Evolutionary conservation across 2,113 vertebrate genomes (phyloP).

Genomic region (Thamnophis sirtalis): DNA sequence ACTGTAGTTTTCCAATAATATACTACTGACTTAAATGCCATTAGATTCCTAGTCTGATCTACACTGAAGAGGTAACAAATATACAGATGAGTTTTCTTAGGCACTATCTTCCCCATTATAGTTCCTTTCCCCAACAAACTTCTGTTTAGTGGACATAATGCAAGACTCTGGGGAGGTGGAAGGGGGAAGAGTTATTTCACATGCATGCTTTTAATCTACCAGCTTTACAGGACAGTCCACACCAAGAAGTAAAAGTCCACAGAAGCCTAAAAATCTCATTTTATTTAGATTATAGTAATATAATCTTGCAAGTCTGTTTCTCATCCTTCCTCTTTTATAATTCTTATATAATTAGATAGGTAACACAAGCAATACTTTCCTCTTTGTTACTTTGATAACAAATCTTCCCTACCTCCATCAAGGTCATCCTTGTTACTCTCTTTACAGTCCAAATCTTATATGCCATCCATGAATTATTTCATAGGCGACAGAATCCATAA

Average conservation of each 20-base stretch:
- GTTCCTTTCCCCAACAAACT: neutral
- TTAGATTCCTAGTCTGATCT: neutral
- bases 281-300: neutral
- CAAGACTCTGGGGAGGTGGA: neutral
- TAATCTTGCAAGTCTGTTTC: neutral
- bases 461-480: neutral
- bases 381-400: neutral
- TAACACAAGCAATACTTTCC: neutral
- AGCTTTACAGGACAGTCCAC: neutral
- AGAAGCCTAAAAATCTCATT: neutral
- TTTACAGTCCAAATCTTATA: neutral
- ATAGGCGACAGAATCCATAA: neutral
- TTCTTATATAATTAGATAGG: no score
- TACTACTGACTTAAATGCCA: neutral
- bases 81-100: neutral
- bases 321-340: neutral
- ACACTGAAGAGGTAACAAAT: neutral
- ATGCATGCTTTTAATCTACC: neutral
- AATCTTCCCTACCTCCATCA: neutral
- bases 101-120: neutral
- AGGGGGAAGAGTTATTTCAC: neutral
- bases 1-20: neutral
- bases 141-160: neutral
- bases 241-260: neutral
- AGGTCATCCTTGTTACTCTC: neutral